Base-by-base conservation (phyloP, 2,888 invertebrate genomes). In the Dorcus hopei region DNA sequence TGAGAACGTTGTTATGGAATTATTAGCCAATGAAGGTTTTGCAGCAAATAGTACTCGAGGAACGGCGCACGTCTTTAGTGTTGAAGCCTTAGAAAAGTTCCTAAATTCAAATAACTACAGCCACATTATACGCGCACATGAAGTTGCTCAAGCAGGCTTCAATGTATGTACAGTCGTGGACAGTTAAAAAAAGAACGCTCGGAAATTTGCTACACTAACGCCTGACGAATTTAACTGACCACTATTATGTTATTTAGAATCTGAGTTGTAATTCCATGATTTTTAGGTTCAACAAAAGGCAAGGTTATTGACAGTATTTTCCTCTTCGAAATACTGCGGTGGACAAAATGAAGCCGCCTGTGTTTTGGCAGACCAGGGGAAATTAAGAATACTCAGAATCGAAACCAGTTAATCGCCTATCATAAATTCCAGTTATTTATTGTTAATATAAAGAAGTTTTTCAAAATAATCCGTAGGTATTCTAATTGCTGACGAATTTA, bases 51-150 rank as follows among this genome's bases (percentile, higher is more conserved):
- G 76, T 0, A 80, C 84, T 70, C 82, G 91, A 65, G 88, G 89
- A 58, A 90, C 90, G 0, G 90, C 87, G 3, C 87, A 88, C 76
- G 82, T 88, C 68, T 91, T 90, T 78, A 86, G 83, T 70, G 81
- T 82, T 66, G 81, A 81, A 43, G 90, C 90, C n/a, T 78, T 90
- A 43, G 83, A 86, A 61, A 75, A 82, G 19, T 91, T 91, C 79
- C 80, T 91, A 52, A 75, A 79, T 42, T 79, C 81, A 60, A 89
- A 90, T 77, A 82, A 82, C 49, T 80, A 89, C 40, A 84, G 88
- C 3, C 88, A 89, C 73, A 85, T 91, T 3, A 82, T 91, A 52
- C 76, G 90, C 49, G 91, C 90, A 19, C 90, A 91, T 70, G 89
- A 91, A 77, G 82, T 89, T 60, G 87, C 87, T 53, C 85, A 85